phyloP scores from a whole-genome alignment of 2,888 invertebrate species.

The Polyploca ridens region DNA sequence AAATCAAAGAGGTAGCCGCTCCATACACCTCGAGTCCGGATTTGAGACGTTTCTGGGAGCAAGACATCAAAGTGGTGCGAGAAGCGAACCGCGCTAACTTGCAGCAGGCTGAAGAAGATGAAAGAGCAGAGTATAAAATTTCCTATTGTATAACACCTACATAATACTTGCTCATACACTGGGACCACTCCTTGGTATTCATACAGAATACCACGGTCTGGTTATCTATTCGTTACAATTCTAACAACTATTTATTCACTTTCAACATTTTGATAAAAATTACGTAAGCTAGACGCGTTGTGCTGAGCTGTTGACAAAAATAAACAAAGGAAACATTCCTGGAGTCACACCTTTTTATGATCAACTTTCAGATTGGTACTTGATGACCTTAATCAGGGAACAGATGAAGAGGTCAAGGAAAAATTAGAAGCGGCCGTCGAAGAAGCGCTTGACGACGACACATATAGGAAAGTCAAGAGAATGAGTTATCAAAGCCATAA shows the following conservation, averaged over 20 bases:
- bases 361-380: slow-evolving; percentile 68
- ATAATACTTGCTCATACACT: background rate
- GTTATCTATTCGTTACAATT: too few relatives aligned
- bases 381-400: slow-evolving; percentile 70
- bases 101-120: slow-evolving; percentile 84
- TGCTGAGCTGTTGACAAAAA: too few relatives aligned
- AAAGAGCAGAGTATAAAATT: slow-evolving; percentile 69
- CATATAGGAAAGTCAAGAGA: slow-evolving; percentile 88
- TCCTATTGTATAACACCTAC: slow-evolving; percentile 10
- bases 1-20: slow-evolving; percentile 93
- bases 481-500: slow-evolving; percentile 89
- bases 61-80: slow-evolving; percentile 90
- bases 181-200: too few relatives aligned
- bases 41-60: slow-evolving; percentile 91
- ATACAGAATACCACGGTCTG: too few relatives aligned
- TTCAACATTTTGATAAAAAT: too few relatives aligned
- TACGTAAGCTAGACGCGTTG: too few relatives aligned
- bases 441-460: slow-evolving; percentile 88
- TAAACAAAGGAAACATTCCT: too few relatives aligned
- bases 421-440: slow-evolving; percentile 87
- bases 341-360: too few relatives aligned
- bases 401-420: slow-evolving; percentile 82
- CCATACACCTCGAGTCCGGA: slow-evolving; percentile 91
- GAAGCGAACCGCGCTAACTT: slow-evolving; percentile 85
- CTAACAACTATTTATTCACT: too few relatives aligned